Evolutionary conservation across 2,888 invertebrate genomes (phyloP), one percentile per base, ranked within the genome.

Genomic region (Syritta pipiens): DNA sequence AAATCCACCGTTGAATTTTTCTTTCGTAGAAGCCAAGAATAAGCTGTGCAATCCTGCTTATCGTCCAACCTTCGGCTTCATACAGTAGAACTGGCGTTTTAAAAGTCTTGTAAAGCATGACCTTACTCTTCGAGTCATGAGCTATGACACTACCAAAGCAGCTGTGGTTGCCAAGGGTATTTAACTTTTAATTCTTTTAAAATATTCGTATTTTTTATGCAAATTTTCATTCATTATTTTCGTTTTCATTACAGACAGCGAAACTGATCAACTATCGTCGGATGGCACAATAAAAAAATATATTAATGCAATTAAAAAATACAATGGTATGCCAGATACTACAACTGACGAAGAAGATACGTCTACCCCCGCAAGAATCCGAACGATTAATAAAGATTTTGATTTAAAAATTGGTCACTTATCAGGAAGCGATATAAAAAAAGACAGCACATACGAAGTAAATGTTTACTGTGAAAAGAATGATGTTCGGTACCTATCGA

Each of bases 251-350:
- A 17, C 12, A 82, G 83, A 72, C 5, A 82, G 74, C 51, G 81
- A 82, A 79, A 63, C 81, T 17, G 79, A 81, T 10, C 20, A 60
- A 0, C 76, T 71, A 10, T 72, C 82, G 49, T 76, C 83, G 0
- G 82, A 83, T 42, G 81, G 69, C 1, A 68, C 63, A 22, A 48
- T 79, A 42, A 76, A 81, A 37, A 82, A 82, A 48, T 82, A 69
- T 49, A 60, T 82, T 3, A 71, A 82, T 26, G 67, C 65, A 2
- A 68, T 81, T 4, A 82, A 82, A 32, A 83, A 67, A 44, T 72
- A 72, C n/a, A 79, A 83, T 67, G 82, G 83, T 1, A 57, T 82
- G 22, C 69, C 81, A 3, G 81, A 81, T 30, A 81, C 72, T 32
- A 76, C 82, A 24, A 77, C 68, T 2, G 82, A 81, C 10, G 77